Evolutionary conservation across 2,888 invertebrate genomes (phyloP).

Genomic region (Tromatobia lineatoria): DNA sequence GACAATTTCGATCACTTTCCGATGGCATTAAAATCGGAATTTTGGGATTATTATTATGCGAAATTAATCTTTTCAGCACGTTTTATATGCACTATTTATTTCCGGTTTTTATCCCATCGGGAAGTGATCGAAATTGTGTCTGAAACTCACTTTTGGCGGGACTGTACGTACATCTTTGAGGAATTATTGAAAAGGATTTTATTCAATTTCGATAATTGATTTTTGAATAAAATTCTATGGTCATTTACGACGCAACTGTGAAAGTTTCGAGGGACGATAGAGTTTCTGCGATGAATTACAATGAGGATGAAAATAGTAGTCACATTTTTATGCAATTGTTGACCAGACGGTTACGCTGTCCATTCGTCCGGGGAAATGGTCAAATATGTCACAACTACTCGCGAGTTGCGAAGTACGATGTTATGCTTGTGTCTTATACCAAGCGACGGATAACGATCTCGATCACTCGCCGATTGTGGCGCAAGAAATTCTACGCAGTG

Average conservation of each 20-base stretch:
- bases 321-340: neutral
- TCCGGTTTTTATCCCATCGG: too few relatives aligned
- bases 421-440: slow-evolving; percentile 39
- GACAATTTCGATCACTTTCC: too few relatives aligned
- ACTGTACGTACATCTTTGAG: too few relatives aligned
- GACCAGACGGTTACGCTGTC: neutral
- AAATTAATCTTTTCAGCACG: too few relatives aligned
- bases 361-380: neutral
- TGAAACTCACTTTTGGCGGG: too few relatives aligned
- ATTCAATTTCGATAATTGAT: neutral
- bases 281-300: neutral
- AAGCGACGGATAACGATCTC: slow-evolving; percentile 70
- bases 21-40: too few relatives aligned
- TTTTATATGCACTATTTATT: too few relatives aligned
- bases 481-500: slow-evolving; percentile 41
- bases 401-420: slow-evolving; percentile 54
- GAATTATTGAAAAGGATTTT: neutral
- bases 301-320: neutral
- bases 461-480: slow-evolving; percentile 61
- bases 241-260: neutral
- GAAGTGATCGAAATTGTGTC: too few relatives aligned
- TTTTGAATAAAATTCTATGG: neutral
- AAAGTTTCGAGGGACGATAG: neutral
- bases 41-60: too few relatives aligned
- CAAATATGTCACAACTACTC: slow-evolving; percentile 23